Conservation (phyloP, 2,113 vertebrate genomes). For the Paradisaea rubra region DNA sequence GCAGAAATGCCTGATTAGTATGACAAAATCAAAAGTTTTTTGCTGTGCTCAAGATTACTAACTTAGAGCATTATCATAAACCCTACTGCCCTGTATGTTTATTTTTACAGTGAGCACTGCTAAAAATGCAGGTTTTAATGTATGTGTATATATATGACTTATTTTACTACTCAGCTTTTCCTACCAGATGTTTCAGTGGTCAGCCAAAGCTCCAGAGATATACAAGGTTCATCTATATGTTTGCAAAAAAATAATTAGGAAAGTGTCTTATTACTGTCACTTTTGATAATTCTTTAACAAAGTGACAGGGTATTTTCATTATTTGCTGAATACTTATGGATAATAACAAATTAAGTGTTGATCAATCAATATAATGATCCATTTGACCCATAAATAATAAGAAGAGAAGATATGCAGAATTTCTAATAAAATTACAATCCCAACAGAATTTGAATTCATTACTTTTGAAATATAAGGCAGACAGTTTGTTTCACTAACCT, state of each 20-base stretch:
- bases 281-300: slow-evolving; percentile 2
- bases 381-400: slow-evolving; percentile 52
- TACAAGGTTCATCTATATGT: background rate
- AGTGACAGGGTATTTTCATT: slow-evolving; percentile 19
- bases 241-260: slow-evolving; percentile 13
- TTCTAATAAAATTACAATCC: slow-evolving; percentile 58
- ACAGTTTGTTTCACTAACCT: slow-evolving; percentile 11
- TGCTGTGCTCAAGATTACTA: background rate
- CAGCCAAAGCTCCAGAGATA: background rate
- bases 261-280: background rate
- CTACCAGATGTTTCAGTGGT: background rate
- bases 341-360: slow-evolving; percentile 46
- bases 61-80: background rate
- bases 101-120: background rate
- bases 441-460: slow-evolving; percentile 59
- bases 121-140: background rate
- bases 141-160: background rate
- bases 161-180: background rate
- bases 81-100: background rate
- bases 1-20: background rate
- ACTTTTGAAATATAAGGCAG: slow-evolving; percentile 54
- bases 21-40: background rate
- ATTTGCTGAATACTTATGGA: slow-evolving; percentile 24
- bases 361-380: slow-evolving; percentile 54
- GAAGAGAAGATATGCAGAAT: slow-evolving; percentile 5